A percentile compares a stretch with the other conserved stretches of the same genome.
Conservation (phyloP, 1,140 invertebrate species). For the Conus betulinus region DNA sequence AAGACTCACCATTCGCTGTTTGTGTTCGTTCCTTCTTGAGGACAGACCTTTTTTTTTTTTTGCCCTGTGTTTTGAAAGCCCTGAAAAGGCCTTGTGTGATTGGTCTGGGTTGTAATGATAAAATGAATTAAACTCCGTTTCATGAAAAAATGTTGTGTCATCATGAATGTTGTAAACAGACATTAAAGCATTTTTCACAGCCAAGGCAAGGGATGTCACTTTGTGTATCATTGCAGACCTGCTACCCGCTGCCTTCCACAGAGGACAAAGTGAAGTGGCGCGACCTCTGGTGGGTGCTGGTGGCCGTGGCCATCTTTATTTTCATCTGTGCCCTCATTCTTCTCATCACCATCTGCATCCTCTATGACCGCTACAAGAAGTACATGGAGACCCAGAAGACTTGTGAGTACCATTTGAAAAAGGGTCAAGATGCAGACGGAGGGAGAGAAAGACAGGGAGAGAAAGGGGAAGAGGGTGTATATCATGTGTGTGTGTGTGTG, state of each 20-base stretch:
- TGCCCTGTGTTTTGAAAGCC: too few species aligned
- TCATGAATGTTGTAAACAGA: neutral
- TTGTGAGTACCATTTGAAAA: constrained; percentile 17
- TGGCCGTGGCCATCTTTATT: constrained; percentile 68
- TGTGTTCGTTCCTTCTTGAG: too few species aligned
- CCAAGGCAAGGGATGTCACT: neutral
- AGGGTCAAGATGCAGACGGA: neutral
- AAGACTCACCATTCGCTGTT: too few species aligned
- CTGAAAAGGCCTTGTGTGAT: too few species aligned
- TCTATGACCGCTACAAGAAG: constrained; percentile 57
- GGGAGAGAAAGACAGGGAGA: neutral
- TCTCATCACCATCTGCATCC: constrained; percentile 53
- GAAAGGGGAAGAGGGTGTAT: neutral
- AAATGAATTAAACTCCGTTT: neutral
- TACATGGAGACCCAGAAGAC: constrained; percentile 7
- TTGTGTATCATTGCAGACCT: constrained; percentile 49
- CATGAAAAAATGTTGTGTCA: neutral
- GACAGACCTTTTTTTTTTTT: too few species aligned
- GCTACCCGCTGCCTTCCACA: constrained; percentile 51
- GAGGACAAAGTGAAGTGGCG: constrained; percentile 51
- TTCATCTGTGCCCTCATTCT: constrained; percentile 64
- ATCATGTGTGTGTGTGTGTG: neutral
- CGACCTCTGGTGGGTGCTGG: constrained; percentile 69
- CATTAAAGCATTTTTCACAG: neutral
- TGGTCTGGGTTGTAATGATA: too few species aligned